A percentile compares a stretch with the other conserved stretches of the same genome.
These are phyloP conservation scores for Serranus cabrilla DNA, from an alignment of 2,797 vertebrate species.

Conservation along the genomic window DNA sequence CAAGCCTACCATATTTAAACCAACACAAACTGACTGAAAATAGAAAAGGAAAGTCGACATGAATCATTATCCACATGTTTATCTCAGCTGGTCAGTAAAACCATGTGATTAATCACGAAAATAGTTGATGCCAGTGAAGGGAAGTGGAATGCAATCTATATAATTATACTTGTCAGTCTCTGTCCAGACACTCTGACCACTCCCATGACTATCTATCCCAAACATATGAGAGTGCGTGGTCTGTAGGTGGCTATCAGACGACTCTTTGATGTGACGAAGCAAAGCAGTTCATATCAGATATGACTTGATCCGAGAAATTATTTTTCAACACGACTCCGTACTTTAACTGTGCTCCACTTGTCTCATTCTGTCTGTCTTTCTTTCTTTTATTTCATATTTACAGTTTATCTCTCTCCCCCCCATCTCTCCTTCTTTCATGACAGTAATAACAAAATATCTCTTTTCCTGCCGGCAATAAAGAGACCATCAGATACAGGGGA, in stretches of 20 bases:
- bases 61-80: background rate
- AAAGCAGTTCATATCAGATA: slow-evolving; percentile 15
- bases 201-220: background rate
- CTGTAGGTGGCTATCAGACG: background rate
- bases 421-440: slow-evolving; percentile 42
- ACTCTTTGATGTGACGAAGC: slow-evolving; percentile 24
- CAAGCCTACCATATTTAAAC: background rate
- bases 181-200: no score
- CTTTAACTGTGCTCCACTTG: slow-evolving; percentile 13
- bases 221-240: background rate
- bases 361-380: background rate
- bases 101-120: background rate
- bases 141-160: background rate
- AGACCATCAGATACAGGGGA: slow-evolving; percentile 59
- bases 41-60: background rate
- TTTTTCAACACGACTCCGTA: slow-evolving; percentile 20
- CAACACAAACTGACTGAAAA: background rate
- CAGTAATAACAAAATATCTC: slow-evolving; percentile 61
- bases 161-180: background rate
- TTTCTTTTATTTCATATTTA: slow-evolving; percentile 32
- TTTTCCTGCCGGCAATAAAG: slow-evolving; percentile 60
- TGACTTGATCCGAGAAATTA: slow-evolving; percentile 6
- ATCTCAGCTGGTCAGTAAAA: background rate
- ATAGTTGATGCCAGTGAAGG: background rate
- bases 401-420: slow-evolving; percentile 47